These are phyloP conservation scores for Pristionchus exspectatus DNA, from an alignment of 2,888 invertebrate genomes.

Conservation along the genomic window DNA sequence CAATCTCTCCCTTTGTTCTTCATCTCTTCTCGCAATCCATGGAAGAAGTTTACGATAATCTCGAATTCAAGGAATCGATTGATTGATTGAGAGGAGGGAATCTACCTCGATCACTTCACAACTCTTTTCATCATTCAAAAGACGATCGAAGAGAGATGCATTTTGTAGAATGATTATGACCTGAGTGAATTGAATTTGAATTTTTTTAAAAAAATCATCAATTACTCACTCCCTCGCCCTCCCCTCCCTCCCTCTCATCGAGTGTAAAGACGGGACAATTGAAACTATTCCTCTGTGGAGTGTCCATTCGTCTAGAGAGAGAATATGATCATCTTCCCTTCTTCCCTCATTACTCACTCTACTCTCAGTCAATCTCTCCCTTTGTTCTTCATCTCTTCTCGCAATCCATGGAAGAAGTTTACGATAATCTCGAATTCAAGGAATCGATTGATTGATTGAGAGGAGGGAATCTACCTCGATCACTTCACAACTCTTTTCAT, in stretches of 20 bases:
- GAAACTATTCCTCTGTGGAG: no score
- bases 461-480: background rate
- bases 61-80: background rate
- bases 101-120: constrained; percentile 2
- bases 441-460: background rate
- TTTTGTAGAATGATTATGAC: constrained; percentile 9
- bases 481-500: constrained; percentile 9
- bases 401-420: no score
- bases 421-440: no score
- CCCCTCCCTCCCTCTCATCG: no score
- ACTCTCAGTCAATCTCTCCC: no score
- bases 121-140: background rate
- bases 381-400: no score
- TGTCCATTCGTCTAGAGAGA: no score
- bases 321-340: no score
- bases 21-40: constrained; percentile 35
- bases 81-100: background rate
- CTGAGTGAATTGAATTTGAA: background rate
- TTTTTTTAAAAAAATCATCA: no score
- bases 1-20: background rate
- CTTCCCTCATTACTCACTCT: no score
- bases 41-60: constrained; percentile 38
- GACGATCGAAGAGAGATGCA: background rate
- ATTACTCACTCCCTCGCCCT: no score
- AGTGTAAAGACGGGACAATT: no score